Evolutionary conservation across 2,113 vertebrate species (phyloP), one percentile per base, ranked within the genome.

Genomic region (Phaethornis superciliosus): DNA sequence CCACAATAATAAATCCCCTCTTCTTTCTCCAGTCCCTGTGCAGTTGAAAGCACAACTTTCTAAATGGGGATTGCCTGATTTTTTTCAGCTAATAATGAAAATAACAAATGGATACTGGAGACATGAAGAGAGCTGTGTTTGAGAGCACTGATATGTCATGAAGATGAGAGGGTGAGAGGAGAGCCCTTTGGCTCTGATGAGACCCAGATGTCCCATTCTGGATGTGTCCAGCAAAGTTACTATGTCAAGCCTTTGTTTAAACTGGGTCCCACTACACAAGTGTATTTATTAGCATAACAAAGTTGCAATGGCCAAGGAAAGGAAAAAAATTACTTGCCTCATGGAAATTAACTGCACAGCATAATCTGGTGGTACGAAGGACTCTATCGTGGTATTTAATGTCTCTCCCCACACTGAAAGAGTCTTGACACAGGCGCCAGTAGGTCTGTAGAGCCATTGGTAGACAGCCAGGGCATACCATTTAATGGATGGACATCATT

Each of bases 401-500:
- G 62, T 87, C 69, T 92, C 92, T 87, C 86, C 80, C 69, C 49
- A 68, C 0, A 0, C 90, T 93, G 83, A 90, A 93, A 90, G 49
- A 91, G 88, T 40, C 92, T 72, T 91, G 82, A 94, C 88, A 60
- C 56, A 90, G 95, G 88, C 77, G 69, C 94, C 95, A 92, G 88
- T 78, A 64, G 90, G 95, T 96, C 94, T 96, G 94, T 93, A 35
- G 30, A 94, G 60, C 69, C 92, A 94, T 90, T 95, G 95, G 92
- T 93, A 96, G 85, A 81, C 77, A 96, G 94, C 95, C 94, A 94
- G 94, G 72, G 80, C 88, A 93, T 86, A 96, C 83, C 83, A 93
- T 96, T 93, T 95, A 95, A 93, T 94, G 62, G 92, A 92, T 88
- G 92, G 86, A 93, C 95, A 96, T 95, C 72, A 90, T 94, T 95